A percentile compares a stretch with the other conserved stretches of the same genome.
Conservation (phyloP, 1,140 invertebrate genomes). For the Venturia canescens region DNA sequence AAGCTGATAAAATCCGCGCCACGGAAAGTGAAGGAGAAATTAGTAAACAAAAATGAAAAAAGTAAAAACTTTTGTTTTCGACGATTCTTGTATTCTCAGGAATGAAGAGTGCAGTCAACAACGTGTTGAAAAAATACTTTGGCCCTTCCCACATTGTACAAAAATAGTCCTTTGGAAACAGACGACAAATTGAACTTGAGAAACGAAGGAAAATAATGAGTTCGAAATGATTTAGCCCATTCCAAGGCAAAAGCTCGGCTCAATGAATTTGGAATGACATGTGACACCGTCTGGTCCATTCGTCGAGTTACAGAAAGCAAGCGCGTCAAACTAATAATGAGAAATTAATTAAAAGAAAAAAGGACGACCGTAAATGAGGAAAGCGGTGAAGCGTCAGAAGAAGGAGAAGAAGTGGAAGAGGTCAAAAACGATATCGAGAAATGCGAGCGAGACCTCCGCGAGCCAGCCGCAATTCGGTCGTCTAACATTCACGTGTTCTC, state of each 20-base stretch:
- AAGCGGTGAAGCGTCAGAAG: background rate
- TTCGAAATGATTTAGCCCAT: too few relatives aligned
- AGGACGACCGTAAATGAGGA: background rate
- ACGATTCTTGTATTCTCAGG: too few relatives aligned
- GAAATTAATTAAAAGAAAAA: constrained; percentile 16
- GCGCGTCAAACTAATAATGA: background rate
- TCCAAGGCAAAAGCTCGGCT: too few relatives aligned
- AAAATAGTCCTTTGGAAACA: too few relatives aligned
- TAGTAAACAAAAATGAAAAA: too few relatives aligned
- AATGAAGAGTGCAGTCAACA: too few relatives aligned
- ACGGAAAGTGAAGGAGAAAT: too few relatives aligned
- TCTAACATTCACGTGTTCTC: constrained; percentile 28
- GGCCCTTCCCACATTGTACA: too few relatives aligned
- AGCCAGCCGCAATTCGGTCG: background rate
- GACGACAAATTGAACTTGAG: too few relatives aligned
- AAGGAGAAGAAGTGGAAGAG: background rate
- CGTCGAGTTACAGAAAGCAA: background rate
- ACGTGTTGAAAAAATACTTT: too few relatives aligned
- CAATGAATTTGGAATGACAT: background rate
- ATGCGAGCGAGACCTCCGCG: constrained; percentile 20
- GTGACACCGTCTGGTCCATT: background rate
- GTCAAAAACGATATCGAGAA: constrained; percentile 29
- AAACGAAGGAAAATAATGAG: background rate
- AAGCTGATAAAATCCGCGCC: too few relatives aligned
- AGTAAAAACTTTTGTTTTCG: too few relatives aligned